Base-by-base conservation (phyloP, 2,113 vertebrate genomes). In the Rhodinocichla rosea region DNA sequence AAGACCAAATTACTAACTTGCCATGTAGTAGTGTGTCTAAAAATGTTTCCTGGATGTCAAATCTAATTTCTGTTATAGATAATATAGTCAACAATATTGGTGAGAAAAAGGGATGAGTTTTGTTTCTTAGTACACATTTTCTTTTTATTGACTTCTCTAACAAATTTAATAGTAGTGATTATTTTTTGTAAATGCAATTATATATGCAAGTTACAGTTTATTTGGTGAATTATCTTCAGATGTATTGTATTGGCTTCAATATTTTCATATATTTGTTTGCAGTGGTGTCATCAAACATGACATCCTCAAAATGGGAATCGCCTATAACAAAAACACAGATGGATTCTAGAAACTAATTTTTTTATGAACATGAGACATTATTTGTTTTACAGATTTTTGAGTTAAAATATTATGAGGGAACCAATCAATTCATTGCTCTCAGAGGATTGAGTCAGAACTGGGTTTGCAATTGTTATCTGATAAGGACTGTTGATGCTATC, bases 401-500 rank as follows among this genome's bases (percentile, higher is more conserved):
- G 22, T 21, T 77, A 86, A 90, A 78, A 37, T 74, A 11, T n/a
- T 78, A 47, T 45, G 55, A 65, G n/a, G 47, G 5, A 91, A 75
- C 42, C 76, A 94, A 94, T 94, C 15, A 12, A 47, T 90, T 91
- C 52, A 27, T 55, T 47, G 35, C 28, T 39, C 45, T 82, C 44
- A 45, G 28, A 53, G 83, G 60, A 42, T 0, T 30, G 73, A 94
- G 35, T 75, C 33, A 91, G 90, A 93, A 56, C 26, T 53, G 83
- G 33, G 76, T 89, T 85, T 89, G 30, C 62, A 94, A 78, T 97
- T 95, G 63, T 80, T 70, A 73, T 81, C 64, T 35, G 67, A 80
- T 82, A 67, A 94, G 44, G 6, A 76, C 18, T 95, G 26, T 57
- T 88, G 85, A 76, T 92, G 21, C 27, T 84, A 68, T 84, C 20